These are phyloP conservation scores for Melanotaenia pygmaea DNA, from an alignment of 2,797 vertebrate species.

Conservation along the genomic window DNA sequence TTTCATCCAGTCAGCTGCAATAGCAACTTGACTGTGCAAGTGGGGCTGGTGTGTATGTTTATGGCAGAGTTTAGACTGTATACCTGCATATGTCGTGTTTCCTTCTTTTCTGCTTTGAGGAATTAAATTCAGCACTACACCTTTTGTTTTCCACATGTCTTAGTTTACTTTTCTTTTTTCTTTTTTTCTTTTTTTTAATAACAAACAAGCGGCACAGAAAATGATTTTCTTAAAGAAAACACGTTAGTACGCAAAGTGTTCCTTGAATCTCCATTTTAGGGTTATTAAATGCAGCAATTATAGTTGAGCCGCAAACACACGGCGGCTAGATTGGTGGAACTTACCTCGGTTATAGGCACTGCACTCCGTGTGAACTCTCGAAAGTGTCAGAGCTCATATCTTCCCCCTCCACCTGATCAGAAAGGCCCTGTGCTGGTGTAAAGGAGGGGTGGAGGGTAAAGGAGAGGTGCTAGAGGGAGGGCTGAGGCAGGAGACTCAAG, in stretches of 20 bases:
- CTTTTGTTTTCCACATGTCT: constrained; percentile 49
- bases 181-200: constrained; percentile 10
- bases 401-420: constrained; percentile 83
- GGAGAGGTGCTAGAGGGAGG: constrained; percentile 49
- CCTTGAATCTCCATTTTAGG: constrained; percentile 80
- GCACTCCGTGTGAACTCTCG: constrained; percentile 85
- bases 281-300: constrained; percentile 84
- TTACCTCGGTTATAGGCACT: constrained; percentile 82
- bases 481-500: constrained; percentile 79
- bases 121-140: constrained; percentile 58
- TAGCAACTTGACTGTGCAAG: constrained; percentile 40
- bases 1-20: constrained; percentile 55
- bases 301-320: constrained; percentile 66
- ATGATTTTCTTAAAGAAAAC: constrained; percentile 55
- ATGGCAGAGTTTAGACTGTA: constrained; percentile 21
- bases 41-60: constrained; percentile 4
- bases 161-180: constrained; percentile 36
- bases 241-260: constrained; percentile 51
- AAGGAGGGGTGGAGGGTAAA: constrained; percentile 66
- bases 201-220: constrained; percentile 50
- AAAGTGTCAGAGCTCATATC: constrained; percentile 85
- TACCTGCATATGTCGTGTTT: constrained; percentile 7
- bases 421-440: constrained; percentile 70
- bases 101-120: constrained; percentile 38
- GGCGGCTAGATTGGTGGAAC: constrained; percentile 66